Evolutionary conservation across 2,113 vertebrate genomes (phyloP).

Genomic region (Corydoras maculifer): DNA sequence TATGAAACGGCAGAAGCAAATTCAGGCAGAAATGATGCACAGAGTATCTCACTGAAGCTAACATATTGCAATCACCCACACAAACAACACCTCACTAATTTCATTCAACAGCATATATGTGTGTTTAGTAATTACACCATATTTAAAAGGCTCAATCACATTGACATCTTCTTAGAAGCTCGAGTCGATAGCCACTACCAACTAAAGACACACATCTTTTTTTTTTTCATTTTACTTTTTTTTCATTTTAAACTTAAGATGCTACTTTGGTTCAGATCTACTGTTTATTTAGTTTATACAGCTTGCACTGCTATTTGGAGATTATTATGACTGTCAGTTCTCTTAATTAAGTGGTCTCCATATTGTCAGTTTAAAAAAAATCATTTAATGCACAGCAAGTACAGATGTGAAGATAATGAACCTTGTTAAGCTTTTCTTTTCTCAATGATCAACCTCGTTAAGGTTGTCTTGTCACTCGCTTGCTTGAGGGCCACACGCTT

Average conservation of each 20-base stretch:
- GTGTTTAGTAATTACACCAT: conserved; percentile 39
- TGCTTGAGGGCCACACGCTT: not conserved
- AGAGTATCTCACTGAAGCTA: conserved; percentile 56
- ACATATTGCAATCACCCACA: conserved; percentile 52
- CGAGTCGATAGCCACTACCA: conserved; percentile 36
- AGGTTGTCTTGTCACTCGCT: conserved; percentile 38
- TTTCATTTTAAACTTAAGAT: conserved; percentile 42
- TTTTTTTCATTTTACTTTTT: conserved; percentile 21
- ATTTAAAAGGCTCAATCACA: conserved; percentile 43
- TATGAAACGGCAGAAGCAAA: conserved; percentile 50
- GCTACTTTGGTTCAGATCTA: conserved; percentile 69
- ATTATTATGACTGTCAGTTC: conserved; percentile 22
- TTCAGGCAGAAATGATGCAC: conserved; percentile 44
- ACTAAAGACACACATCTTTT: conserved; percentile 51
- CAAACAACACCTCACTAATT: conserved; percentile 59
- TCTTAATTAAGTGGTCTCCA: conserved; percentile 15
- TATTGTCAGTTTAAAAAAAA: not conserved
- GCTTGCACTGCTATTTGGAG: conserved; percentile 36
- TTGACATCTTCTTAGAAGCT: conserved; percentile 39
- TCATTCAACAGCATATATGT: conserved; percentile 20
- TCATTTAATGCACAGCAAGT: conserved; percentile 19
- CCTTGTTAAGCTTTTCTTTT: conserved; percentile 40
- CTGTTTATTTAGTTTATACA: conserved; percentile 54
- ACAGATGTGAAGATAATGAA: conserved; percentile 39
- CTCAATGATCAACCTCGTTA: conserved; percentile 38